These are phyloP conservation scores for Leptogaster cylindrica DNA, from an alignment of 2,888 invertebrate species.

Conservation along the genomic window DNA sequence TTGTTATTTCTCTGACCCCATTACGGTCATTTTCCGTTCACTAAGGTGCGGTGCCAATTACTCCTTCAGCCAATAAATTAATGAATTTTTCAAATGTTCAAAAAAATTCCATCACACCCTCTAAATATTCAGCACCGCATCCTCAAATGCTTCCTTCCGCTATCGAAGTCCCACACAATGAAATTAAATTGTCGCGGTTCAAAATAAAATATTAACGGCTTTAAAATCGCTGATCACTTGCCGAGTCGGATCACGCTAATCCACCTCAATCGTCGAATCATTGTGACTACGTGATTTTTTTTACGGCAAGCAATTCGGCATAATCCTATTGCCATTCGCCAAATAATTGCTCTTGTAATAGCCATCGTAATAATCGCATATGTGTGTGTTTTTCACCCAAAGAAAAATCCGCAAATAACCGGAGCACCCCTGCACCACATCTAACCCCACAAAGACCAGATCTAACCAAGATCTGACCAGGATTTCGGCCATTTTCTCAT, in stretches of 20 bases:
- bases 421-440: no score
- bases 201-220: no score
- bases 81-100: no score
- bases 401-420: no score
- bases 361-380: no score
- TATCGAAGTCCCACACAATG: background rate
- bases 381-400: no score
- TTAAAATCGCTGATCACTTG: background rate
- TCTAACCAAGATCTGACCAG: background rate
- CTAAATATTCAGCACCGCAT: constrained; percentile 12
- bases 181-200: background rate
- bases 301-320: background rate
- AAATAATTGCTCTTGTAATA: constrained; percentile 5
- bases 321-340: constrained; percentile 17
- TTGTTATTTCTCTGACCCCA: no score
- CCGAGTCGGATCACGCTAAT: constrained; percentile 8
- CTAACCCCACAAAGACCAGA: no score
- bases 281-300: constrained; percentile 17
- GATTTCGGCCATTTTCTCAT: background rate
- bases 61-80: no score
- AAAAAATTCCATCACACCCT: background rate
- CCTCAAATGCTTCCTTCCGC: constrained; percentile 18
- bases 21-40: no score
- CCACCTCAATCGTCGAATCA: constrained; percentile 6
- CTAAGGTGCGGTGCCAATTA: no score